A percentile compares a stretch with the other conserved stretches of the same genome.
phyloP scores from a whole-genome alignment of 2,888 invertebrate genomes.

The Erpobdella octoculata region DNA sequence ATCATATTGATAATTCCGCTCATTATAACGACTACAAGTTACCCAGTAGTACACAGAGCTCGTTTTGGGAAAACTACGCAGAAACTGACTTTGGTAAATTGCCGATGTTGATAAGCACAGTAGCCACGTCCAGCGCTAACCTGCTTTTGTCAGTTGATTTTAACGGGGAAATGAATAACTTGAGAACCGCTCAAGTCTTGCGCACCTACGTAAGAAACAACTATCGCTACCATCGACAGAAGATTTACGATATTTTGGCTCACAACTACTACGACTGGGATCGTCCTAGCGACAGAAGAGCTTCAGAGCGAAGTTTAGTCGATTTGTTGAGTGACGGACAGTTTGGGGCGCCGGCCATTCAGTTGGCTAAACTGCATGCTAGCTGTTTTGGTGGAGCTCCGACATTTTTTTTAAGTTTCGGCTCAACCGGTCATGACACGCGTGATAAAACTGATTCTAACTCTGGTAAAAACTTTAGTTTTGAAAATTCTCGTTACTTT shows the following conservation, averaged over 20 bases:
- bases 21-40: background rate
- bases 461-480: background rate
- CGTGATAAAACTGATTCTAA: background rate
- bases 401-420: constrained; percentile 57
- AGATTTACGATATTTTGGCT: constrained; percentile 88
- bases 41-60: background rate
- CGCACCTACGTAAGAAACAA: constrained; percentile 79
- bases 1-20: too few relatives aligned
- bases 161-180: constrained; percentile 83
- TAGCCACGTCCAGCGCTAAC: constrained; percentile 65
- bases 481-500: background rate
- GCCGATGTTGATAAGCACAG: constrained; percentile 45
- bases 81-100: constrained; percentile 12
- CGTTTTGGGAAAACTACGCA: background rate
- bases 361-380: constrained; percentile 81
- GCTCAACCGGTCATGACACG: background rate
- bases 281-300: constrained; percentile 61
- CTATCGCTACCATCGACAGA: constrained; percentile 86
- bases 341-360: constrained; percentile 73
- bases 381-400: constrained; percentile 49
- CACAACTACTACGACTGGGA: constrained; percentile 87
- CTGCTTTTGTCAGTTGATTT: constrained; percentile 74
- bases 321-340: constrained; percentile 60
- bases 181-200: constrained; percentile 78
- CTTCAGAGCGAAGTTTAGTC: constrained; percentile 74